Base-by-base conservation (phyloP, 2,113 vertebrate genomes). In the Myxocyprinus asiaticus region DNA sequence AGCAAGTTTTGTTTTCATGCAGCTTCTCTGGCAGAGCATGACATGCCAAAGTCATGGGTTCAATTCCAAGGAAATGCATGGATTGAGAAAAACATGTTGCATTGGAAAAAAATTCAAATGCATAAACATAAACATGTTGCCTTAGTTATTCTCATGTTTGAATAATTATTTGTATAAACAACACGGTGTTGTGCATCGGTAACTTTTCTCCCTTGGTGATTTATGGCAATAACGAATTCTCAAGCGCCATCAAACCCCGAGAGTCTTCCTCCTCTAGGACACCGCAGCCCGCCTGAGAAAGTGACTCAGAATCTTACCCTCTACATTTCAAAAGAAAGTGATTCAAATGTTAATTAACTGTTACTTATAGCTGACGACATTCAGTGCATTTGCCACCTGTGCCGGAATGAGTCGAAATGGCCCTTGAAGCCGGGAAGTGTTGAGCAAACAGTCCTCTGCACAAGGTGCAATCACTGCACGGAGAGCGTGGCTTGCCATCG, bases 331-430 rank as follows among this genome's bases (percentile, higher is more conserved):
- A 83, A 84, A 87, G 84, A 85, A 82, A 84, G 82, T 83, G 84
- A 88, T 87, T 88, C 79, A 83, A 83, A 89, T 89, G 88, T 88
- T 89, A 89, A 89, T 88, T 84, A 88, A 86, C 86, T 82, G 85
- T 87, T 88, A 85, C 88, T 89, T 87, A 84, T 85, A 88, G 83
- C 81, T 79, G 70, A 12, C 84, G 78, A 83, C 86, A 87, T 82
- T 83, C 82, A 82, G 84, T 77, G 80, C 84, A 81, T 88, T 88
- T 77, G 85, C 86, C 88, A 89, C 87, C 87, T 89, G 88, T 89
- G 87, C 85, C 79, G 82, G 83, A 84, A 86, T 82, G 85, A 83
- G 78, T 73, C 80, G 74, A 84, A 86, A 88, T 85, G 84, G 87
- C 83, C 86, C 87, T 88, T 82, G 81, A 89, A 87, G 85, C 82